Evolutionary conservation across 2,888 invertebrate genomes (phyloP).

Genomic region (Gibbula magus): DNA sequence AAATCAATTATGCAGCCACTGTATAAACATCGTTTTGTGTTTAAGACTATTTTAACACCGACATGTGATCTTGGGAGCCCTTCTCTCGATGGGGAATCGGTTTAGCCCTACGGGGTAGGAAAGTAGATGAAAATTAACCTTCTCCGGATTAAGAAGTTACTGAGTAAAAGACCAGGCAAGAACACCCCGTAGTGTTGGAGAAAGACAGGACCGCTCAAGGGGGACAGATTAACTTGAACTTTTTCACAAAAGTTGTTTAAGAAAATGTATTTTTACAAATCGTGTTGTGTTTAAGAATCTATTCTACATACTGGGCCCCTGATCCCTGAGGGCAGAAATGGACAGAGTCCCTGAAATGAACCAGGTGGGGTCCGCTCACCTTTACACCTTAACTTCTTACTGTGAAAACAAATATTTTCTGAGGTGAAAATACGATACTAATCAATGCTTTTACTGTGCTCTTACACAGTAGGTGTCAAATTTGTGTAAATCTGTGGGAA

Average conservation of each 20-base stretch:
- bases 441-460: neutral
- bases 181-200: neutral
- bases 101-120: conserved; percentile 1
- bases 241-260: conserved; percentile 18
- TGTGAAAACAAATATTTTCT: conserved; percentile 19
- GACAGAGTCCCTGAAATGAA: neutral
- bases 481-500: no score
- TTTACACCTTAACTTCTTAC: neutral
- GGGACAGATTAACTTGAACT: neutral
- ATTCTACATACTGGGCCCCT: neutral
- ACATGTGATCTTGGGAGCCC: conserved; percentile 11
- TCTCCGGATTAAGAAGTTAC: conserved; percentile 9
- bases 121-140: conserved; percentile 3
- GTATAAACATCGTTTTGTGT: conserved; percentile 20
- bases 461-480: neutral
- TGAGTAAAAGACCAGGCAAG: neutral
- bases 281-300: neutral
- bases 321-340: neutral
- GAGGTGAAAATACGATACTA: neutral
- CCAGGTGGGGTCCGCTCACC: neutral
- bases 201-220: neutral
- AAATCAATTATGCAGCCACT: conserved; percentile 11
- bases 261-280: conserved; percentile 14
- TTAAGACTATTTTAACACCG: conserved; percentile 1
- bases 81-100: neutral